Conservation (phyloP, 2,888 invertebrate species). For the Lasioglossum lativentre region DNA sequence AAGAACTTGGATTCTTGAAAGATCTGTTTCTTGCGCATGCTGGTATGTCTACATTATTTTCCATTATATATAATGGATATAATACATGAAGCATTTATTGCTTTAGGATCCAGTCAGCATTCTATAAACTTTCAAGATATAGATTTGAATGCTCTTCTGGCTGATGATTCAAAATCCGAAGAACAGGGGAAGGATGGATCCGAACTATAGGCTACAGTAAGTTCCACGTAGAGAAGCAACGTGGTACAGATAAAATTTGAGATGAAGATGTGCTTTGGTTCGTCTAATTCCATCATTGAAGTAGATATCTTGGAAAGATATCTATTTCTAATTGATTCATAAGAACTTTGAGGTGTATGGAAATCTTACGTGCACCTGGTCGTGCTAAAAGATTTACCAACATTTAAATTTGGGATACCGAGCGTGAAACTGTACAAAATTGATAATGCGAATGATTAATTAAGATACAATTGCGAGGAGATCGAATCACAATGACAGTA, state of each 20-base stretch:
- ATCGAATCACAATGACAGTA: too few relatives aligned
- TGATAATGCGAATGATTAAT: background rate
- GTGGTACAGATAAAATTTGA: conserved; percentile 57
- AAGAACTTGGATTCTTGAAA: conserved; percentile 92
- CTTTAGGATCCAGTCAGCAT: conserved; percentile 80
- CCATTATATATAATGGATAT: background rate
- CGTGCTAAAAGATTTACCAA: conserved; percentile 30
- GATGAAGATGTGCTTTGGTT: conserved; percentile 58
- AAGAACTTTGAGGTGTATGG: conserved; percentile 28
- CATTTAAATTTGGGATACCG: conserved; percentile 18
- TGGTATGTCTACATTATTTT: conserved; percentile 84
- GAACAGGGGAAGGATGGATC: conserved; percentile 67
- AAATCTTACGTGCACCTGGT: background rate
- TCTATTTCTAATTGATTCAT: conserved; percentile 54
- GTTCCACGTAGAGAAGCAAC: conserved; percentile 65
- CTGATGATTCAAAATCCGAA: conserved; percentile 75
- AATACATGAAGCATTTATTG: conserved; percentile 24
- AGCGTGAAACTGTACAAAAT: conserved; percentile 24
- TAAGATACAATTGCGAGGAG: background rate
- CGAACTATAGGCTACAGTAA: conserved; percentile 65
- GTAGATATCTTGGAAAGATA: conserved; percentile 80
- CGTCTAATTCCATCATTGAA: conserved; percentile 56
- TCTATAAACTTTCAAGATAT: conserved; percentile 79
- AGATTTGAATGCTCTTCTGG: conserved; percentile 80
- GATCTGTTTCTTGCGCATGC: conserved; percentile 93